phyloP scores from a whole-genome alignment of 1,140 invertebrate species.

The Tribolium castaneum region DNA sequence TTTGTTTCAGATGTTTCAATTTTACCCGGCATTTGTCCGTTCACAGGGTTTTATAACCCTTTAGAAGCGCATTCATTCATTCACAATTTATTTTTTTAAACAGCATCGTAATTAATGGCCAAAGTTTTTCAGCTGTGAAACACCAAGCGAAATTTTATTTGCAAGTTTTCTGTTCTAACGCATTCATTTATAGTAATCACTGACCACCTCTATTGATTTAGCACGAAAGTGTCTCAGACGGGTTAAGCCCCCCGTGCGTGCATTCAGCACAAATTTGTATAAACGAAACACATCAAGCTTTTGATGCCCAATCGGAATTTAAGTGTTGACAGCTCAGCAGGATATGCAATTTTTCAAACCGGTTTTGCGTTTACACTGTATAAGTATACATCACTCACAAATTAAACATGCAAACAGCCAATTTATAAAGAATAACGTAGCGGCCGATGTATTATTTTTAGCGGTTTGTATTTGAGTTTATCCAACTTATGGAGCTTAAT shows the following conservation, averaged over 20 bases:
- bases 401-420: background rate
- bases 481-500: background rate
- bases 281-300: background rate
- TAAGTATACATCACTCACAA: background rate
- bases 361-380: background rate
- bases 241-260: background rate
- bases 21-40: slow-evolving; percentile 31
- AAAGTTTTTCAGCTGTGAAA: background rate
- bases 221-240: background rate
- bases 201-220: background rate
- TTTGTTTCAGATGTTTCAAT: slow-evolving; percentile 34
- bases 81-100: background rate
- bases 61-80: background rate
- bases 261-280: background rate
- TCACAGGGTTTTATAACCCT: background rate
- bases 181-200: background rate
- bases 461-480: background rate
- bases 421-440: background rate
- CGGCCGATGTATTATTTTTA: background rate
- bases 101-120: background rate
- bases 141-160: background rate
- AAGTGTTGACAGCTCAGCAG: background rate
- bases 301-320: background rate
- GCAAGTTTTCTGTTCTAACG: background rate
- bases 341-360: background rate